These are phyloP conservation scores for Pipa parva DNA, from an alignment of 2,113 vertebrate genomes.

Conservation along the genomic window DNA sequence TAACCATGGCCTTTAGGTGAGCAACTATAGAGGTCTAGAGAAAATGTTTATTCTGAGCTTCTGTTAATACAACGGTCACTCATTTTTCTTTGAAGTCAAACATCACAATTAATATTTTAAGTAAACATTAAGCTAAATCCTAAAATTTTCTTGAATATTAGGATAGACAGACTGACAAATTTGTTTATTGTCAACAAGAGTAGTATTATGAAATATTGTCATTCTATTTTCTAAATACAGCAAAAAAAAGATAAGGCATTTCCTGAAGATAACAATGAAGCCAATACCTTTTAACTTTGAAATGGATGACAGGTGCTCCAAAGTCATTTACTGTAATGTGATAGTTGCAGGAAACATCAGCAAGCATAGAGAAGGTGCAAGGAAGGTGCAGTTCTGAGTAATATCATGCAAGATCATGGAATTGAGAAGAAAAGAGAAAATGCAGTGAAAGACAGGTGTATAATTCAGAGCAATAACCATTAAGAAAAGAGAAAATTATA, in stretches of 20 bases:
- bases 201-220: no score
- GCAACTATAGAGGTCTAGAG: no score
- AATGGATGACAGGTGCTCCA: conserved; percentile 5
- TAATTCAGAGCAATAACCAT: neutral
- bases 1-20: no score
- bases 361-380: conserved; percentile 22
- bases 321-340: conserved; percentile 6
- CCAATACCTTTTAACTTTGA: conserved; percentile 8
- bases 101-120: no score
- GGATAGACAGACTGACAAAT: no score
- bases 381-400: neutral
- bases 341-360: conserved; percentile 11
- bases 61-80: no score
- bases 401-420: neutral
- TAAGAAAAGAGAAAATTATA: no score
- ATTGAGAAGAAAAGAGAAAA: conserved; percentile 15
- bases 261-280: neutral
- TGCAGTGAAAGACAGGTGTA: neutral
- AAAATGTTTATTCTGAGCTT: no score
- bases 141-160: no score
- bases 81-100: no score
- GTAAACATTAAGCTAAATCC: no score
- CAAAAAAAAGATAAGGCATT: neutral
- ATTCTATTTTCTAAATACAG: neutral
- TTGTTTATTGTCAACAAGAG: no score